These are phyloP conservation scores for Erebia palarica DNA, from an alignment of 2,888 invertebrate genomes.

Conservation along the genomic window DNA sequence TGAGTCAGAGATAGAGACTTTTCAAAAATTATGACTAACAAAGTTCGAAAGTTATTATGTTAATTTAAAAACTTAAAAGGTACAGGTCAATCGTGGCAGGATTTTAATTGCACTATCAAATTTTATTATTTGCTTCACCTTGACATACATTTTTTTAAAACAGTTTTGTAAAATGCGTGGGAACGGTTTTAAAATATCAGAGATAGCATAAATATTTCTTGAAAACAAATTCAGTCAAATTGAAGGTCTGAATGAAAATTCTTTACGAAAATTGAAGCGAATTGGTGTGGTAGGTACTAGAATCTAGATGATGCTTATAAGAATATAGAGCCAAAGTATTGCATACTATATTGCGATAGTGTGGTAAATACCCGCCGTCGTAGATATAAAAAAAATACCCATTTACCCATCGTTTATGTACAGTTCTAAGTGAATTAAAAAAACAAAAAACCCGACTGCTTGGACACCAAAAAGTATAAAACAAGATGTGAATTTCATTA, in stretches of 20 bases:
- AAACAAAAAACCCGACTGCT: too few relatives aligned
- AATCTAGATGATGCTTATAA: too few relatives aligned
- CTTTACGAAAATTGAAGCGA: not conserved
- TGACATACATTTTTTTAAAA: not conserved
- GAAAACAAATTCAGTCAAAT: too few relatives aligned
- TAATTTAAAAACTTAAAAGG: not conserved
- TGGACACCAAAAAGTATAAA: too few relatives aligned
- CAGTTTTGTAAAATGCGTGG: not conserved
- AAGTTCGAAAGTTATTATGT: not conserved
- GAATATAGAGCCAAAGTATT: too few relatives aligned
- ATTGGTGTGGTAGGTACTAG: too few relatives aligned
- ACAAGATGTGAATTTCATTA: too few relatives aligned
- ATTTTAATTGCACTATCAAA: constrained; percentile 4
- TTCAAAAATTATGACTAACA: not conserved
- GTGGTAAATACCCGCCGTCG: too few relatives aligned
- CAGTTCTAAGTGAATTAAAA: not conserved
- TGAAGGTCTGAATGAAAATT: not conserved
- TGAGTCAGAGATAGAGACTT: not conserved
- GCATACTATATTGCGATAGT: too few relatives aligned
- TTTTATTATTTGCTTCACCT: constrained; percentile 7
- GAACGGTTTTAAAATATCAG: not conserved
- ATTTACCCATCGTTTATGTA: too few relatives aligned
- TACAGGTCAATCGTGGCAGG: not conserved
- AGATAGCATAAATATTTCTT: not conserved
- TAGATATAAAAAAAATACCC: too few relatives aligned